Conservation (phyloP, 2,888 invertebrate species). For the Teleiodes luculella region DNA sequence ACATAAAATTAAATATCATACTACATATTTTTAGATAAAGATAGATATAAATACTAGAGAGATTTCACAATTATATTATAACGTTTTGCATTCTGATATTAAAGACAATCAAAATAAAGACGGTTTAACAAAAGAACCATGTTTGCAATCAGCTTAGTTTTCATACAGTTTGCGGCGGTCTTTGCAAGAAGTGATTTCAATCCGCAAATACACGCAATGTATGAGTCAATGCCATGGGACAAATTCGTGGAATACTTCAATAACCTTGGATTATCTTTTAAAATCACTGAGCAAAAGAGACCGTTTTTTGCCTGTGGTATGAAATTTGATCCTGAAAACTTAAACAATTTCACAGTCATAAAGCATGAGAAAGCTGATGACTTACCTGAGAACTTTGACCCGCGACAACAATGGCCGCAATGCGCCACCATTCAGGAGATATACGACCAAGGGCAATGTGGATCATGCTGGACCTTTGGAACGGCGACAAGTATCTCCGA, state of each 20-base stretch:
- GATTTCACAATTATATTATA: too few relatives aligned
- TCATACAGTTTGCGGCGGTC: not conserved
- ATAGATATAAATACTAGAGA: too few relatives aligned
- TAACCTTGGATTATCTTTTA: not conserved
- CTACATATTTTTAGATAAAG: too few relatives aligned
- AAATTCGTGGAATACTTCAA: slow-evolving; percentile 6
- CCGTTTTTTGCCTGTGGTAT: not conserved
- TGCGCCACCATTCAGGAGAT: slow-evolving; percentile 86
- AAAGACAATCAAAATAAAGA: too few relatives aligned
- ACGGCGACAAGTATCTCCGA: slow-evolving; percentile 90
- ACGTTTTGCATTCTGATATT: too few relatives aligned
- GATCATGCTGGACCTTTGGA: slow-evolving; percentile 92
- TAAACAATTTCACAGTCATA: not conserved
- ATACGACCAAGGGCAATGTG: slow-evolving; percentile 88
- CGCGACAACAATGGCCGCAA: slow-evolving; percentile 85
- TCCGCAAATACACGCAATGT: not conserved
- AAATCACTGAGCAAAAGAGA: not conserved
- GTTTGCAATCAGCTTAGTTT: not conserved
- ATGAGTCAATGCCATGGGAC: not conserved
- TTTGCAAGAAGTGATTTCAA: not conserved
- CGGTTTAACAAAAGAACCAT: not conserved
- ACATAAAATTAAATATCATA: too few relatives aligned
- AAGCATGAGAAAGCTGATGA: slow-evolving; percentile 25
- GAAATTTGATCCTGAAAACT: not conserved
- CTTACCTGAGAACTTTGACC: slow-evolving; percentile 86